A percentile compares a stretch with the other conserved stretches of the same genome.
Conservation (phyloP, 2,113 vertebrate genomes). For the Hypanus sabinus region DNA sequence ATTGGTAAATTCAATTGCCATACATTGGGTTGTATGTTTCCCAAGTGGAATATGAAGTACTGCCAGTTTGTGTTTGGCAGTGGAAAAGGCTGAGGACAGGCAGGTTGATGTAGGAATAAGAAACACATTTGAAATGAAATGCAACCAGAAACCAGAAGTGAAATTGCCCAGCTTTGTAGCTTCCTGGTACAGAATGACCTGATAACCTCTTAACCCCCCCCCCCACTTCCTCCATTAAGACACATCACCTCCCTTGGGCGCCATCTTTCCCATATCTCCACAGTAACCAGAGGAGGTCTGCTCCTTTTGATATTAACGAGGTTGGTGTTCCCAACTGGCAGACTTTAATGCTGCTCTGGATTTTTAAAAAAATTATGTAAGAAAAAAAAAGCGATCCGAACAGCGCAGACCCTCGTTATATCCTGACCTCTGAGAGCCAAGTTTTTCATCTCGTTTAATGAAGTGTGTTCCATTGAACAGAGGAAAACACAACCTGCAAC, state of each 20-base stretch:
- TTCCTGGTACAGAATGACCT: not conserved
- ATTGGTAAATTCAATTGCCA: no score
- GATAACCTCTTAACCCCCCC: not conserved
- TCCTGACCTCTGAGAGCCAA: not conserved
- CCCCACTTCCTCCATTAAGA: not conserved
- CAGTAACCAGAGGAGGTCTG: not conserved
- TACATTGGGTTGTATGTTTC: no score
- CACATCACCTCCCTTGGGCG: no score
- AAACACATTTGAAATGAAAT: no score
- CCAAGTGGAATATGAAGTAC: no score
- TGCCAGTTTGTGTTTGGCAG: no score
- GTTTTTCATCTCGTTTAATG: not conserved
- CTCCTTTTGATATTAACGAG: not conserved
- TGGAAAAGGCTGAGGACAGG: no score
- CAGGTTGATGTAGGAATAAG: no score
- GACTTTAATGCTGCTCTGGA: not conserved
- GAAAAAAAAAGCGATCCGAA: not conserved
- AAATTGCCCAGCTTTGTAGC: not conserved
- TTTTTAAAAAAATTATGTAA: no score
- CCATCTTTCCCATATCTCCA: not conserved
- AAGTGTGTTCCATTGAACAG: not conserved
- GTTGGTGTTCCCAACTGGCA: no score
- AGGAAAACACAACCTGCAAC: not conserved
- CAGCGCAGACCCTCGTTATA: not conserved
- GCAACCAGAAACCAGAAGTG: no score